Percentiles rank a stretch among this genome's conserved stretches.
Evolutionary conservation across 2,113 vertebrate species (phyloP).

Genomic region (Aegithalos caudatus): DNA sequence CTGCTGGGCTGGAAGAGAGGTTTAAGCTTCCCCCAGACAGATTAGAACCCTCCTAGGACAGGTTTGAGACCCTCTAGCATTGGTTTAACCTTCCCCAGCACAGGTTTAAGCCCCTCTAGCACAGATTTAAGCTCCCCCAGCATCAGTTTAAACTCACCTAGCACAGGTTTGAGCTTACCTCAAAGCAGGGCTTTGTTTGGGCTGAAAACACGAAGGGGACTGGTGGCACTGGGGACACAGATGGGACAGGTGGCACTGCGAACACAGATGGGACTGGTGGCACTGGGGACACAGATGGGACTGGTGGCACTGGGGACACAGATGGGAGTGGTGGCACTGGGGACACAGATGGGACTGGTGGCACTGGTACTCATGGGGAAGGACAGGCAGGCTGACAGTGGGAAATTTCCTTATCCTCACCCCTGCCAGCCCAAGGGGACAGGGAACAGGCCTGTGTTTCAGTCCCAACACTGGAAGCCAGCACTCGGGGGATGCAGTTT

Average conservation of each 20-base stretch:
- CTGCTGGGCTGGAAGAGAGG: not conserved
- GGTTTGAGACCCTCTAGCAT: not conserved
- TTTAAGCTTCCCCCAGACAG: not conserved
- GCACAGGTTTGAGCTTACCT: not conserved
- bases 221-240: not conserved
- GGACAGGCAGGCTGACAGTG: not conserved
- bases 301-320: accelerated
- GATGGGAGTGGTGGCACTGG: not conserved
- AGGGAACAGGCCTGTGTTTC: not conserved
- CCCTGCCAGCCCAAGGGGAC: accelerated
- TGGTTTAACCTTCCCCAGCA: not conserved
- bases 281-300: accelerated
- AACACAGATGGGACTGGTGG: not conserved
- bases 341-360: too few species aligned
- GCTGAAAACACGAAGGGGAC: not conserved
- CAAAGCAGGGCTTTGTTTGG: not conserved
- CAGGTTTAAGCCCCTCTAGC: not conserved
- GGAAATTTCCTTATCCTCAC: not conserved
- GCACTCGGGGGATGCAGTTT: accelerated
- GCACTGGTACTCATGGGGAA: accelerated
- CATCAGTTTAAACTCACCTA: not conserved
- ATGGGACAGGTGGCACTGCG: not conserved
- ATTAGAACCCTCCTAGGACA: not conserved
- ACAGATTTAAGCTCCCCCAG: not conserved
- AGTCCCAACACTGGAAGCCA: not conserved